Evolutionary conservation across 2,888 invertebrate species (phyloP).

Genomic region (Iselma pallidipennis): DNA sequence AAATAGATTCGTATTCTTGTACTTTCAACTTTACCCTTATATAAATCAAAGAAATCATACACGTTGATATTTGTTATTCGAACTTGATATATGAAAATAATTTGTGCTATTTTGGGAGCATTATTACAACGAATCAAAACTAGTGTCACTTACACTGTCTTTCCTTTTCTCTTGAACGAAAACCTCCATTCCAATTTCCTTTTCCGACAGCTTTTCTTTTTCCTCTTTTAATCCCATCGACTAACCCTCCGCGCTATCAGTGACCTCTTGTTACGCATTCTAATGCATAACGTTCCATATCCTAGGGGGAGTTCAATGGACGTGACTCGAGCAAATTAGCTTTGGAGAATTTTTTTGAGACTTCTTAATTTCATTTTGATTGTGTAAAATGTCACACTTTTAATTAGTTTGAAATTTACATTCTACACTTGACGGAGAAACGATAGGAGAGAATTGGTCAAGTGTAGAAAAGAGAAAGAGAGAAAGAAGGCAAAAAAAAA

Average conservation of each 20-base stretch:
- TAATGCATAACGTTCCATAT: conserved; percentile 36
- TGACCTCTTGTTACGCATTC: conserved; percentile 43
- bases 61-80: too few species aligned
- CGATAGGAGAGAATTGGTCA: too few species aligned
- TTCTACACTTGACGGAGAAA: conserved; percentile 10
- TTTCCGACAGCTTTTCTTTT: conserved; percentile 37
- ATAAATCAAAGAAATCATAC: too few species aligned
- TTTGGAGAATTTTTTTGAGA: conserved; percentile 39
- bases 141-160: background rate
- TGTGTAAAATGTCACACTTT: conserved; percentile 43
- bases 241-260: conserved; percentile 31
- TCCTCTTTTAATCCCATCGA: background rate
- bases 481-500: too few species aligned
- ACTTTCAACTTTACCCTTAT: too few species aligned
- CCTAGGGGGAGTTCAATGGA: conserved; percentile 31
- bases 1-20: too few species aligned
- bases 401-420: conserved; percentile 40
- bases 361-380: conserved; percentile 46
- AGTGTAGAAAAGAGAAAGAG: too few species aligned
- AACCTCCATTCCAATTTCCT: conserved; percentile 36
- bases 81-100: too few species aligned
- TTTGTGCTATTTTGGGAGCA: too few species aligned
- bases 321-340: conserved; percentile 44
- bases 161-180: background rate
- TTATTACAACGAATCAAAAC: too few species aligned